Base-by-base conservation (phyloP, 1,140 invertebrate genomes). In the Bombus soroeensis region DNA sequence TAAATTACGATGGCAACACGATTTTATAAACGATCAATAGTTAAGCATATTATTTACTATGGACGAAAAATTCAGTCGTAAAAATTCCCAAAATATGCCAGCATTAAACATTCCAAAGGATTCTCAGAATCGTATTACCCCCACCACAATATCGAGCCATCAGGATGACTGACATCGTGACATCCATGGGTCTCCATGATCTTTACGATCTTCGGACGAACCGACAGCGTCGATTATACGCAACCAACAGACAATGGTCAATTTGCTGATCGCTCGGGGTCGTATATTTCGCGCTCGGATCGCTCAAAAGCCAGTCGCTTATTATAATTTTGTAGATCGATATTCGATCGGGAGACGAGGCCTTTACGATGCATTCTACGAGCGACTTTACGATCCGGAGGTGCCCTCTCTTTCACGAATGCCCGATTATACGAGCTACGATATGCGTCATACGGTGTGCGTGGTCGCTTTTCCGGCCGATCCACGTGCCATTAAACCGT, bases 401-500 rank as follows among this genome's bases (percentile, higher is more conserved):
- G 43, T 68, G 39, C 64, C 71, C 32, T 86, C 37, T 43, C 64
- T 75, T 57, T 78, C 62, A 34, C 74, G 37, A 43, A 78, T 59
- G 47, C 43, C 18, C 34, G 25, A 12, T 53, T n/a, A 59, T 15
- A 66, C 34, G 68, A 76, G 47, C 57, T 41, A 70, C 66, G 79
- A 83, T 70, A 70, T 86, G 87, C 87, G 88, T 89, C 87, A 89
- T 66, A 22, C 32, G 37, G 15, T 34, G 43, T 43, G 80, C 64
- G 73, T 68, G 76, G 66, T 72, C 41, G 39, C 34, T 82, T 68
- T 62, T 82, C 80, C 76, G 75, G 74, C 34, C 73, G 39, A 66
- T 68, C 71, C 83, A 91, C 85, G 81, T 83, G 72, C 62, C 88
- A 88, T 89, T 88, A 90, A 74, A 43, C 47, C 64, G 87, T 79